Conservation (phyloP, 2,888 invertebrate species). For the Chouioia cunea region DNA sequence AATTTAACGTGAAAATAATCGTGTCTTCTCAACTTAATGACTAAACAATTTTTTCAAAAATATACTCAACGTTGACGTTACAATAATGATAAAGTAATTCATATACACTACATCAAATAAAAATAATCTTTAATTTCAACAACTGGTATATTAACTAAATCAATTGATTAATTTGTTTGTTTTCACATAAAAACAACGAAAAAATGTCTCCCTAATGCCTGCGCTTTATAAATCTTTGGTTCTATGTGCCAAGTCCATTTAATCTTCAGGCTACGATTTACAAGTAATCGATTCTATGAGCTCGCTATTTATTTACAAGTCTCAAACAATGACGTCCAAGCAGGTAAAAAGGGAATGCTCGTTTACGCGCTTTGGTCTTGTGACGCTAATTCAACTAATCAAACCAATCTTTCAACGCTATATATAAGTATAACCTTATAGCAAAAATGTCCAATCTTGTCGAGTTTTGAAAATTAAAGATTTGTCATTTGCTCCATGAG, state of each 20-base stretch:
- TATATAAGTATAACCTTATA: too few relatives aligned
- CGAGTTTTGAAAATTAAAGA: too few relatives aligned
- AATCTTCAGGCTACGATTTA: conserved; percentile 21
- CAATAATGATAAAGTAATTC: conserved; percentile 17
- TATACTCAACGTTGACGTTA: conserved; percentile 6
- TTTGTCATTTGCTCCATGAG: too few relatives aligned
- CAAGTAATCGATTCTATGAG: conserved; percentile 31
- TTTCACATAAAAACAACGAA: conserved; percentile 8
- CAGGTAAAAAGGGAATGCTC: conserved; percentile 41
- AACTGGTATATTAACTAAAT: neutral
- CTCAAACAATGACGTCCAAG: conserved; percentile 20
- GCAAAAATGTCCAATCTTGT: too few relatives aligned
- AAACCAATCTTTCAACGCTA: conserved; percentile 14
- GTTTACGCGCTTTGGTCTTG: conserved; percentile 40
- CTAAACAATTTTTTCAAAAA: neutral
- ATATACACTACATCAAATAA: conserved; percentile 24
- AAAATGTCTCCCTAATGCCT: conserved; percentile 6
- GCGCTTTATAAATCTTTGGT: conserved; percentile 39
- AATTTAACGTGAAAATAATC: conserved; percentile 27
- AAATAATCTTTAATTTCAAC: conserved; percentile 20
- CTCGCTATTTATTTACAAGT: conserved; percentile 37
- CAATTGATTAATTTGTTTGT: neutral
- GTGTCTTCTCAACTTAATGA: conserved; percentile 5
- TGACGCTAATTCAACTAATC: conserved; percentile 19
- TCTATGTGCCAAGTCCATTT: conserved; percentile 31